Evolutionary conservation across 2,888 invertebrate genomes (phyloP).

Genomic region (Eupithecia inturbata): DNA sequence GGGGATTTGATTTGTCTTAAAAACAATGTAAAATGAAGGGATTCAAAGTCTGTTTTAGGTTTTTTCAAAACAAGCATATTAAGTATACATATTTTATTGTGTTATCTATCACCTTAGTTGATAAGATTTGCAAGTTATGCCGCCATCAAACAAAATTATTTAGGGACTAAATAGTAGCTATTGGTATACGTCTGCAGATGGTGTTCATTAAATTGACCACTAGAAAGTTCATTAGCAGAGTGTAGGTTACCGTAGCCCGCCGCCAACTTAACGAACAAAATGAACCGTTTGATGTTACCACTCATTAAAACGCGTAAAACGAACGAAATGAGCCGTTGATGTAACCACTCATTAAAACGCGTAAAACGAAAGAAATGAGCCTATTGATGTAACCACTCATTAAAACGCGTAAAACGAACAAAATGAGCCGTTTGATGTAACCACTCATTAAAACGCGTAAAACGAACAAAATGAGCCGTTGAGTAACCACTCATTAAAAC

Average conservation of each 20-base stretch:
- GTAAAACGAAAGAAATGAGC: constrained; percentile 9
- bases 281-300: constrained; percentile 16
- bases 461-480: constrained; percentile 13
- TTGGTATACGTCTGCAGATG: not conserved
- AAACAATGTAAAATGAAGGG: no score
- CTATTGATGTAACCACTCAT: constrained; percentile 21
- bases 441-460: constrained; percentile 21
- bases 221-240: constrained; percentile 4
- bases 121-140: not conserved
- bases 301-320: constrained; percentile 19
- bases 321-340: constrained; percentile 15
- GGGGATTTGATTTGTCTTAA: no score
- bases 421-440: constrained; percentile 15
- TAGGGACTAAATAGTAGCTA: not conserved
- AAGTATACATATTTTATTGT: no score
- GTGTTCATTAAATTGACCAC: not conserved
- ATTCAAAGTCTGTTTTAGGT: no score
- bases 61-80: no score
- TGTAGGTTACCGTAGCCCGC: not conserved
- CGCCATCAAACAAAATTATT: not conserved
- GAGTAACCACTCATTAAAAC: constrained; percentile 24
- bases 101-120: no score
- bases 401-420: constrained; percentile 17
- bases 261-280: constrained; percentile 5
- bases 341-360: constrained; percentile 23